Evolutionary conservation across 1,140 invertebrate species (phyloP).

Genomic region (Streblospio benedicti): DNA sequence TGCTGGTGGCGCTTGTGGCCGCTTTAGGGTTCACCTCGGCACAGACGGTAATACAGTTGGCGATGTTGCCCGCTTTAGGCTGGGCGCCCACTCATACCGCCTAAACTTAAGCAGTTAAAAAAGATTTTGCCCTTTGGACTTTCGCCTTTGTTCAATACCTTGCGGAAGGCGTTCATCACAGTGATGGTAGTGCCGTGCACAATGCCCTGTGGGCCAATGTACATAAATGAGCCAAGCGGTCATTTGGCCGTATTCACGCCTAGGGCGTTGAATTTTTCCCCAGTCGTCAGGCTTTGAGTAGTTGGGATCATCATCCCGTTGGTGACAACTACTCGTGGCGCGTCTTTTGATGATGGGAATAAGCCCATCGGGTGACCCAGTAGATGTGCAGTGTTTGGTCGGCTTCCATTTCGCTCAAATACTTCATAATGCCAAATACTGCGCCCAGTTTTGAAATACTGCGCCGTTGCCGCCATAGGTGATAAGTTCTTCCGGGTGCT

Average conservation of each 20-base stretch:
- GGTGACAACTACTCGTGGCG: conserved; percentile 58
- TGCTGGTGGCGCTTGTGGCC: conserved; percentile 54
- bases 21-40: conserved; percentile 57
- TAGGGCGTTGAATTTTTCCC: no score
- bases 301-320: conserved; percentile 64
- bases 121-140: no score
- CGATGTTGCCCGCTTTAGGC: conserved; percentile 60
- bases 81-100: conserved; percentile 65
- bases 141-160: no score
- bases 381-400: conserved; percentile 59
- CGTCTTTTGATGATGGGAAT: conserved; percentile 51
- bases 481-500: conserved; percentile 54
- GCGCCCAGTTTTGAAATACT: conserved; percentile 64
- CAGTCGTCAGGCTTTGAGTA: no score
- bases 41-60: conserved; percentile 59
- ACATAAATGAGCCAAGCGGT: conserved; percentile 61
- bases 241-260: conserved; percentile 57
- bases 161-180: conserved; percentile 61
- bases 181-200: conserved; percentile 65
- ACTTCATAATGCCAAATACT: conserved; percentile 55
- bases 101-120: no score
- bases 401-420: conserved; percentile 55
- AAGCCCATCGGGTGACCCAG: conserved; percentile 60
- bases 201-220: conserved; percentile 65
- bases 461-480: conserved; percentile 66